Evolutionary conservation across 2,797 vertebrate species (phyloP), one percentile per base, ranked within the genome.

Genomic region (Chelonia mydas): DNA sequence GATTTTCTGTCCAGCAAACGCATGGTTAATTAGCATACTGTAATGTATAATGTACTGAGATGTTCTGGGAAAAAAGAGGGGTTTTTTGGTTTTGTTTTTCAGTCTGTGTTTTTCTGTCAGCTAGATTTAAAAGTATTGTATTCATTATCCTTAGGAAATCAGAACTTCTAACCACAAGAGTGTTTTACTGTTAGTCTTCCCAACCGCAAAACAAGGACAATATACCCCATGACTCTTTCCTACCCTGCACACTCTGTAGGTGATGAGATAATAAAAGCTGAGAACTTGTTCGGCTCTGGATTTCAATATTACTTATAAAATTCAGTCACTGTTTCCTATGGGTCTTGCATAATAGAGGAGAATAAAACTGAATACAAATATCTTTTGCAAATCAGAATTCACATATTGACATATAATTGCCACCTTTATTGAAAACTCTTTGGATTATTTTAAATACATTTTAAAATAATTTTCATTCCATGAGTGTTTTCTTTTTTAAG

Each of bases 321-420:
- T 57, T 47, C 49, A 31, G 6, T 4, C 2, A n/a, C 59, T 1
- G 28, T 3, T 89, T 89, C 88, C 13, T 87, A 16, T 57, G 47
- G 80, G n/a, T 72, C 65, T 41, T 72, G 5, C 19, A 83, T 4
- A 89, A 74, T 1, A 13, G 81, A 78, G 1, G 2, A 72, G 19
- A 72, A 21, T 72, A 37, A 72, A 72, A n/a, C 19, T 21, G 17
- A 68, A 1, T 11, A 41, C 84, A 87, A 61, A 37, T 0, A 25
- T 5, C 19, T 23, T 19, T 23, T 72, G 27, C 13, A 47, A 25
- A 89, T 65, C 8, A 61, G 2, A 90, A 55, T 41, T 76, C 84
- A 16, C 1, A 12, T 2, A 1, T 31, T 80, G 1, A 23, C 3
- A 17, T 28, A 6, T 5, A n/a, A 0, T 1, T 78, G 17, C 59